phyloP scores from a whole-genome alignment of 2,888 invertebrate species.

The Dendrolimus houi region DNA sequence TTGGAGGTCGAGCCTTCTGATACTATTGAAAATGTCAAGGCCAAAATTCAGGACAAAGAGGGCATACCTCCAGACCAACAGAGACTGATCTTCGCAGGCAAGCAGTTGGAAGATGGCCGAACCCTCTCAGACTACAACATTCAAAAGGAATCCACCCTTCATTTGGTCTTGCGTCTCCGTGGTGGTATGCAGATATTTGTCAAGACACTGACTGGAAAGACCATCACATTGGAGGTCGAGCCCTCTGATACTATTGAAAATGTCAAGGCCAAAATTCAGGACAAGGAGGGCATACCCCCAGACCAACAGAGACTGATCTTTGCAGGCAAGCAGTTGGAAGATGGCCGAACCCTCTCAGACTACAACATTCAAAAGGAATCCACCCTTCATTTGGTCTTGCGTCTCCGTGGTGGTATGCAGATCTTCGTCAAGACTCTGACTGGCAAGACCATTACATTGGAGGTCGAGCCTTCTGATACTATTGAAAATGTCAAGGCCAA shows the following conservation, averaged over 20 bases:
- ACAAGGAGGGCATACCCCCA: conserved; percentile 41
- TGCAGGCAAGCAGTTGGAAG: conserved; percentile 38
- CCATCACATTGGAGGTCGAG: conserved; percentile 36
- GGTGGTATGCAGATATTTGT: conserved; percentile 49
- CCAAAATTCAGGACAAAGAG: conserved; percentile 53
- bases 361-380: conserved; percentile 43
- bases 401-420: conserved; percentile 40
- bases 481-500: conserved; percentile 35
- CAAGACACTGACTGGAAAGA: conserved; percentile 36
- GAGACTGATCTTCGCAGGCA: conserved; percentile 46
- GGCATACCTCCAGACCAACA: conserved; percentile 54
- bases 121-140: conserved; percentile 51
- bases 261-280: conserved; percentile 40
- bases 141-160: conserved; percentile 48
- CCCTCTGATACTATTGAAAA: conserved; percentile 40
- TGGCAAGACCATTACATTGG: conserved; percentile 32
- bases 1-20: conserved; percentile 46
- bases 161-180: conserved; percentile 41
- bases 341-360: conserved; percentile 36
- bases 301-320: conserved; percentile 40
- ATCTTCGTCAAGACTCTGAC: conserved; percentile 37
- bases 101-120: conserved; percentile 47
- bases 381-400: conserved; percentile 31
- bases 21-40: conserved; percentile 50
- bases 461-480: conserved; percentile 30